A percentile compares a stretch with the other conserved stretches of the same genome.
phyloP scores from a whole-genome alignment of 2,797 vertebrate genomes.

The Syngnathus rostellatus region DNA sequence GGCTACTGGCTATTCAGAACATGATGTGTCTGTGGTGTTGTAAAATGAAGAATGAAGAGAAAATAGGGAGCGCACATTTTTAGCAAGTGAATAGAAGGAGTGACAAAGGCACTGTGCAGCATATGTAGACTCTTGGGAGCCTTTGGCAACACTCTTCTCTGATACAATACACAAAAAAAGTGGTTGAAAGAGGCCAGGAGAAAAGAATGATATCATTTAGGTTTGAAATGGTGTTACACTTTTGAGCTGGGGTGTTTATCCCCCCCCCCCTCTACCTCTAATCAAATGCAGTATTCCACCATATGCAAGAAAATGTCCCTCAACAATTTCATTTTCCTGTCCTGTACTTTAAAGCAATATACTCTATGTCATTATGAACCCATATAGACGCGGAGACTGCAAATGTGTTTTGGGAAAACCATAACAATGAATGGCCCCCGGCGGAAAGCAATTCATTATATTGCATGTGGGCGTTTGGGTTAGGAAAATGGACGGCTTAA shows the following conservation, averaged over 20 bases:
- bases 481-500: too few relatives aligned
- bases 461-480: constrained; percentile 12
- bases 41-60: constrained; percentile 1
- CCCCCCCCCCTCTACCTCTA: background rate
- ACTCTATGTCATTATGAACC: constrained; percentile 37
- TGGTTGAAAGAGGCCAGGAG: constrained; percentile 15
- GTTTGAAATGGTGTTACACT: background rate
- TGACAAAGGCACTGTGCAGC: constrained; percentile 18
- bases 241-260: background rate
- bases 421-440: constrained; percentile 39
- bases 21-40: constrained; percentile 6
- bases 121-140: constrained; percentile 20
- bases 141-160: constrained; percentile 23
- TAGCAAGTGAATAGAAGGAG: constrained; percentile 15
- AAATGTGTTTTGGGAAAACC: constrained; percentile 42
- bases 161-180: constrained; percentile 15
- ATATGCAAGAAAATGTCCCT: background rate
- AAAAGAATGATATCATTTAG: background rate
- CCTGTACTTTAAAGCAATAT: constrained; percentile 23
- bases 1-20: constrained; percentile 15
- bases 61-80: constrained; percentile 18
- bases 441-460: constrained; percentile 32
- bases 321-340: constrained; percentile 16
- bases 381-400: constrained; percentile 12
- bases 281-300: constrained; percentile 6